Base-by-base conservation (phyloP, 2,888 invertebrate genomes). In the Volucella inflata region DNA sequence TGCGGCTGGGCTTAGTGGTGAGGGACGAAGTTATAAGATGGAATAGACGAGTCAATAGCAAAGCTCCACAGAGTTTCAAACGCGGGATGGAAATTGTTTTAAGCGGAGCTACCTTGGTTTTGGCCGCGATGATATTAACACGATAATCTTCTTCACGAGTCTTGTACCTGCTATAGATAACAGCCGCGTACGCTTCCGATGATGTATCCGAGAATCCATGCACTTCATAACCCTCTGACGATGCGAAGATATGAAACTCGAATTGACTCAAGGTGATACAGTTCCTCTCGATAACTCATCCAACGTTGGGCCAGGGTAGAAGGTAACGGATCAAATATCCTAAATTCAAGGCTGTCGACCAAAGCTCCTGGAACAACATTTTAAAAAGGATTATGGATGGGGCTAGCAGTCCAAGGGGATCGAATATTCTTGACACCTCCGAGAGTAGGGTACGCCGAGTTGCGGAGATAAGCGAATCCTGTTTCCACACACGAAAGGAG, bases 171-270 rank as follows among this genome's bases (percentile, higher is more conserved):
- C 36, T 16, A 17, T 48, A 48, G 11, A 64, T 48, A 9, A 64
- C 64, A 2, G 36, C 48, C 4, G 62, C 46, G 14, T 64, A 48
- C 0, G 62, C 44, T 10, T 30, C 48, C n/a, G 62, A 62, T 6
- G 48, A 46, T 1, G 48, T 17, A 12, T 62, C 62, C 2, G 46
- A 64, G n/a, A 64, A 48, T 2, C 62, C 62, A 30, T 36, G 48
- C 0, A 48, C 9, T n/a, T n/a, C n/a, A n/a, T n/a, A n/a, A n/a
- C n/a, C n/a, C 21, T 21, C 2, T 21, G 2, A 4, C 21, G 2
- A 1, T 21, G 21, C 21, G 21, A 21, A 21, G 4, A 21, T 21
- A 21, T 21, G 21, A 21, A 21, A 21, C 21, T 21, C 21, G 2
- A 21, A 21, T 21, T 21, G 21, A 21, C 17, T 50, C 36, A 38